Percentiles rank a stretch among this genome's conserved stretches.
Evolutionary conservation across 2,797 vertebrate species (phyloP).

Genomic region (Hephaestus fuliginosus): DNA sequence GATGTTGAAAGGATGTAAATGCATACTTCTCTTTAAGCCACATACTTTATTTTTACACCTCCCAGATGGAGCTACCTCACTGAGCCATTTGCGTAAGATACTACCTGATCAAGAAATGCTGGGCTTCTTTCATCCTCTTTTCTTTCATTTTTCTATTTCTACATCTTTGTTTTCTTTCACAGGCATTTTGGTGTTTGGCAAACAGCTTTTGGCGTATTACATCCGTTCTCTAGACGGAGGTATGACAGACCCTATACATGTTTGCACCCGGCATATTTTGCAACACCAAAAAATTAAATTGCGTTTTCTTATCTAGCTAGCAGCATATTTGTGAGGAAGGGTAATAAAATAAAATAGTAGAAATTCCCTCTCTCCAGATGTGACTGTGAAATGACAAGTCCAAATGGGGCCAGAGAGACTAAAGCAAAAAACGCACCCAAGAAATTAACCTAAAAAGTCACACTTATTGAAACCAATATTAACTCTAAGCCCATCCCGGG

Average conservation of each 20-base stretch:
- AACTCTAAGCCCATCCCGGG: not conserved
- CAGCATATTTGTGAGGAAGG: not conserved
- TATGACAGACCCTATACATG: not conserved
- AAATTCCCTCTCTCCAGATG: slow-evolving; percentile 11
- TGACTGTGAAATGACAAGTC: slow-evolving; percentile 22
- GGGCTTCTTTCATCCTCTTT: not conserved
- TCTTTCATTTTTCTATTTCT: not conserved
- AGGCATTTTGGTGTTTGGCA: not conserved
- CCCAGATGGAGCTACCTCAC: slow-evolving; percentile 7
- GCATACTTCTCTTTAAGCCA: not conserved
- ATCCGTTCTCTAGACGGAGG: not conserved
- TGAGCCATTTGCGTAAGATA: not conserved
- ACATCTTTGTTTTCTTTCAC: not conserved
- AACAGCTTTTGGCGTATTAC: slow-evolving; percentile 8
- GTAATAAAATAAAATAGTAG: not conserved
- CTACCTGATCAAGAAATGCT: slow-evolving; percentile 2
- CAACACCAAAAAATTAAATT: not conserved
- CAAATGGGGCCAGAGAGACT: not conserved
- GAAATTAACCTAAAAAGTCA: slow-evolving; percentile 1
- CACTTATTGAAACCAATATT: not conserved
- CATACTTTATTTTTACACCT: slow-evolving; percentile 6
- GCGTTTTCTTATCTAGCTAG: slow-evolving; percentile 7
- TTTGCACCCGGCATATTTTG: slow-evolving; percentile 20
- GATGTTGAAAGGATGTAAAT: slow-evolving; percentile 6
- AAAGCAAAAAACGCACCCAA: not conserved